Base-by-base conservation (phyloP, 2,797 vertebrate species). In the Mastacembelus armatus region DNA sequence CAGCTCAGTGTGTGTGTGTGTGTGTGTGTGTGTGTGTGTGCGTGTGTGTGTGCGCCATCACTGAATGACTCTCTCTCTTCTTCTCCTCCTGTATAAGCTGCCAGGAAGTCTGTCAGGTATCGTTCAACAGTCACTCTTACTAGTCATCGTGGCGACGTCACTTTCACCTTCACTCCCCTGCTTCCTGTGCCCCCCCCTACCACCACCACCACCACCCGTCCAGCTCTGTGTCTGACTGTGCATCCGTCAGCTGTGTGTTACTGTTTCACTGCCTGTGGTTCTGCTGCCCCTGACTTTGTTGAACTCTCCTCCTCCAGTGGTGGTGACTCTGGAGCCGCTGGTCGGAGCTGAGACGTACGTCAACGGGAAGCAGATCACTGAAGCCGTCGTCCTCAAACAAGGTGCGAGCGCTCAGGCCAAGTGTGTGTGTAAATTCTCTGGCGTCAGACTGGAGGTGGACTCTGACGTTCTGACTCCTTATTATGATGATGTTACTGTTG, bases 301-400 rank as follows among this genome's bases (percentile, higher is more conserved):
- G 16, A 12, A 33, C 38, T 38, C 15, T 16, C 38, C 36, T 7
- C 38, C 45, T 54, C n/a, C 85, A 96, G 95, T 94, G 40, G 80
- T 92, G 0, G 95, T 96, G 48, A 95, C 91, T 0, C 82, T 96
- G 89, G 95, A 96, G 84, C 95, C 95, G 1, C 69, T 93, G 5
- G 83, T 92, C 2, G 95, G 93, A 21, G 95, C 95, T 0, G 95
- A 96, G 87, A 95, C 95, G 0, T 96, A 95, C 1, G 92, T 96
- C 1, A 96, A 96, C 1, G 95, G 95, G 58, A 95, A 95, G 66
- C 92, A 94, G 76, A 95, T 96, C 81, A 88, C 38, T 0, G 94
- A 95, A 2, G 89, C 94, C 0, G 82, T 93, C 54, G 59, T 94
- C 55, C 92, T 96, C 27, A 94, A 89, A 66, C 95, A 96, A 93